A percentile compares a stretch with the other conserved stretches of the same genome.
Evolutionary conservation across 2,888 invertebrate species (phyloP).

Genomic region (Xestoiulus laeticollis): DNA sequence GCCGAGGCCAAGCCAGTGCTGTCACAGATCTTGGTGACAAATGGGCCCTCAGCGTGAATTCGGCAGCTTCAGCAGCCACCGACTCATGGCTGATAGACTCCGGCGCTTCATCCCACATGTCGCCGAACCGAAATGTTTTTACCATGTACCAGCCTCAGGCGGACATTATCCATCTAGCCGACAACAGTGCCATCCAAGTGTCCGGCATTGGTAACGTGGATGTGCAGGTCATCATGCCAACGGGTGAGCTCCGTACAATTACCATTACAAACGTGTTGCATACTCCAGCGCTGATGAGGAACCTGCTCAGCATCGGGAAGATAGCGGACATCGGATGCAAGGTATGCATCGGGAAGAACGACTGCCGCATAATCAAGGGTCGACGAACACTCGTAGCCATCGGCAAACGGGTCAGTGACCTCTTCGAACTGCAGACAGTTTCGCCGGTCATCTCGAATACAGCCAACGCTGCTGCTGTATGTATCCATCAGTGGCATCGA

Average conservation of each 20-base stretch:
- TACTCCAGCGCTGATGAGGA: not conserved
- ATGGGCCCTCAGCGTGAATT: too few species aligned
- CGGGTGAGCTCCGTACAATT: not conserved
- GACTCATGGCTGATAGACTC: not conserved
- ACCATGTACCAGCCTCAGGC: not conserved
- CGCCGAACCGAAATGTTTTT: not conserved
- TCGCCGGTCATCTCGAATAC: not conserved
- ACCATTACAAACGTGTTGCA: not conserved
- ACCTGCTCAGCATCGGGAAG: not conserved
- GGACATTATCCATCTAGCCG: not conserved
- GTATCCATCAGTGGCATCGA: not conserved
- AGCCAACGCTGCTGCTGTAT: not conserved
- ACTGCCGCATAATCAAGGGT: not conserved
- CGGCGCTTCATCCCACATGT: not conserved
- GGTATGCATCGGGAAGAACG: not conserved
- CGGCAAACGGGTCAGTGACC: not conserved
- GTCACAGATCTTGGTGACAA: too few species aligned
- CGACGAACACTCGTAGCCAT: not conserved
- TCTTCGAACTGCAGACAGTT: not conserved
- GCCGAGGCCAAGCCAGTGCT: too few species aligned
- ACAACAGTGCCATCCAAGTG: not conserved
- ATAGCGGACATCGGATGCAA: not conserved
- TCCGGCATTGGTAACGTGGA: not conserved
- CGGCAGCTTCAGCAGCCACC: not conserved
- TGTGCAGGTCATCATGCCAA: not conserved